These are phyloP conservation scores for Gadopsis bispinosus DNA, from an alignment of 2,797 vertebrate genomes.

Conservation along the genomic window DNA sequence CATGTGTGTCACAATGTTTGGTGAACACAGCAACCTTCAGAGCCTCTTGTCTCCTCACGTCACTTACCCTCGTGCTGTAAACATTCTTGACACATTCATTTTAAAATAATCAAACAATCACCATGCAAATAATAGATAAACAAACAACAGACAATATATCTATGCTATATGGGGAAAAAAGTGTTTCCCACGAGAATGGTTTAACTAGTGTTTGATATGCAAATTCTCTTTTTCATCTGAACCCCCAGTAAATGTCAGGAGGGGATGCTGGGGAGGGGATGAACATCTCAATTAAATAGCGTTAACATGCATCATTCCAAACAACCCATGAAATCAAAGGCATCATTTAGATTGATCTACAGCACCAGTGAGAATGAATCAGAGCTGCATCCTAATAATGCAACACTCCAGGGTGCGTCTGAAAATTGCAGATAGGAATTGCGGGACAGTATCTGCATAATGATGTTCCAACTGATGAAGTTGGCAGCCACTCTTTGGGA, in stretches of 20 bases:
- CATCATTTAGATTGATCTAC: slow-evolving; percentile 78
- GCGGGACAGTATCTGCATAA: slow-evolving; percentile 56
- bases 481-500: slow-evolving; percentile 43
- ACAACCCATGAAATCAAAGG: slow-evolving; percentile 78
- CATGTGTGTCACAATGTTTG: slow-evolving; percentile 17
- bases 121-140: slow-evolving; percentile 52
- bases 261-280: slow-evolving; percentile 64
- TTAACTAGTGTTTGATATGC: slow-evolving; percentile 82
- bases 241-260: slow-evolving; percentile 75
- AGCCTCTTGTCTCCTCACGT: slow-evolving; percentile 32
- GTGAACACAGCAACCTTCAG: slow-evolving; percentile 31
- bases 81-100: slow-evolving; percentile 62
- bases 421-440: slow-evolving; percentile 61
- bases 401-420: slow-evolving; percentile 49
- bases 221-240: slow-evolving; percentile 75
- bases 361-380: slow-evolving; percentile 76
- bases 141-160: slow-evolving; percentile 71
- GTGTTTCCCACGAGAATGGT: slow-evolving; percentile 62
- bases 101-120: slow-evolving; percentile 72
- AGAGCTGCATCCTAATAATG: slow-evolving; percentile 64
- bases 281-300: slow-evolving; percentile 80
- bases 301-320: slow-evolving; percentile 74
- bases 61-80: slow-evolving; percentile 33
- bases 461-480: slow-evolving; percentile 47
- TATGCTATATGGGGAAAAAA: slow-evolving; percentile 30